A percentile compares a stretch with the other conserved stretches of the same genome.
Evolutionary conservation across 2,113 vertebrate genomes (phyloP).

Genomic region (Sylvilagus bachmani): DNA sequence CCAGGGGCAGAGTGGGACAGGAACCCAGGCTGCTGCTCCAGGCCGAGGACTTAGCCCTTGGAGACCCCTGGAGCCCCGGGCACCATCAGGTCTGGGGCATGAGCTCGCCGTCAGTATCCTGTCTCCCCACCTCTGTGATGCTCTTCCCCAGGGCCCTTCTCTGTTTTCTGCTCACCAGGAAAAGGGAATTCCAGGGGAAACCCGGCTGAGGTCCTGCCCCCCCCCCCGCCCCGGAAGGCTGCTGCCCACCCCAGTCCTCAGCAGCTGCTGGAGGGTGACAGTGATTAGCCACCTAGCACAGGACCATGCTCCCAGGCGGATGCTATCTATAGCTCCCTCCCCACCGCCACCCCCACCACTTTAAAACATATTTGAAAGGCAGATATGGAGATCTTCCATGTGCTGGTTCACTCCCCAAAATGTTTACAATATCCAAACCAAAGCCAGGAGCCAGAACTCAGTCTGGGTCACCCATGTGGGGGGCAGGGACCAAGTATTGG

Average conservation of each 20-base stretch:
- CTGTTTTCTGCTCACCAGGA: background rate
- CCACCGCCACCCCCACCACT: background rate
- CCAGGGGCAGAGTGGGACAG: background rate
- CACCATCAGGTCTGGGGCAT: background rate
- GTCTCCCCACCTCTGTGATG: background rate
- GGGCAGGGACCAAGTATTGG: no score
- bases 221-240: background rate
- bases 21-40: background rate
- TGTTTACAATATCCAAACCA: no score
- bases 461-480: no score
- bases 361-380: no score
- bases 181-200: slow-evolving; percentile 46
- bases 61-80: no score
- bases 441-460: no score
- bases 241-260: background rate
- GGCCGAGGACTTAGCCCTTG: background rate
- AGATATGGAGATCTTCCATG: no score
- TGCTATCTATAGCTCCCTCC: no score
- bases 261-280: background rate
- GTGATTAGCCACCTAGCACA: background rate
- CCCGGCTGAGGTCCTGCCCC: background rate
- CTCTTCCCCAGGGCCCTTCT: background rate
- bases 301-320: background rate
- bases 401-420: no score
- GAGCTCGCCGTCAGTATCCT: background rate